Conservation (phyloP, 2,888 invertebrate species). For the Orgyia antiqua region DNA sequence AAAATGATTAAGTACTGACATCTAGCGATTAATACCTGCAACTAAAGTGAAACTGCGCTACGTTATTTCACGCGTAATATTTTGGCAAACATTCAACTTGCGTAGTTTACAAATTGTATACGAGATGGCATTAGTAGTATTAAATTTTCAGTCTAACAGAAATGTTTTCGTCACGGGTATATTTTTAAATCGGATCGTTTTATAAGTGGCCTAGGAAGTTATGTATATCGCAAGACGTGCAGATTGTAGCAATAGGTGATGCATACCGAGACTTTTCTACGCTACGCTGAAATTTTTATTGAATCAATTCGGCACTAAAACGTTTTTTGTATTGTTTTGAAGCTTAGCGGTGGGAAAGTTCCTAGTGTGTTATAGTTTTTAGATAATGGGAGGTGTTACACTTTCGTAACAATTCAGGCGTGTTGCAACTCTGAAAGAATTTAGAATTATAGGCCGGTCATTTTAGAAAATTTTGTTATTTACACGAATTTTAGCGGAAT, state of each 20-base stretch:
- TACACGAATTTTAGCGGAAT: conserved; percentile 7
- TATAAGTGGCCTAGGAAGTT: conserved; percentile 71
- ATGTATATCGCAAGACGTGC: conserved; percentile 45
- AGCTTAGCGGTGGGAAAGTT: conserved; percentile 33
- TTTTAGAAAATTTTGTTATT: no score
- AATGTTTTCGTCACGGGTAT: conserved; percentile 54
- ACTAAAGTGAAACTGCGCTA: no score
- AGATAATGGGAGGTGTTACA: conserved; percentile 12
- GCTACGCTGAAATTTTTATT: conserved; percentile 30
- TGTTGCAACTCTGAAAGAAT: conserved; percentile 13
- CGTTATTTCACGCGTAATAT: background rate
- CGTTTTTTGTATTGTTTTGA: conserved; percentile 30
- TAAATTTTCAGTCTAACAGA: conserved; percentile 31
- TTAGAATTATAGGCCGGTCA: conserved; percentile 17
- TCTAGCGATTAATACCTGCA: conserved; percentile 20
- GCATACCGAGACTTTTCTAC: conserved; percentile 43
- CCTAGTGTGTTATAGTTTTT: conserved; percentile 20
- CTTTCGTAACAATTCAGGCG: conserved; percentile 8
- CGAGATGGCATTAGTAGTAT: conserved; percentile 49
- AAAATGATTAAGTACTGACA: conserved; percentile 26
- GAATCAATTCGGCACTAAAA: conserved; percentile 32
- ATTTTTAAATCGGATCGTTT: conserved; percentile 68
- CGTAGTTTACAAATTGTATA: conserved; percentile 24
- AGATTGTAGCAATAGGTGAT: conserved; percentile 36
- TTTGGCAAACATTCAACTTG: conserved; percentile 44